Percentiles rank a stretch among this genome's conserved stretches.
Evolutionary conservation across 2,113 vertebrate genomes (phyloP).

Genomic region (Alligator sinensis): DNA sequence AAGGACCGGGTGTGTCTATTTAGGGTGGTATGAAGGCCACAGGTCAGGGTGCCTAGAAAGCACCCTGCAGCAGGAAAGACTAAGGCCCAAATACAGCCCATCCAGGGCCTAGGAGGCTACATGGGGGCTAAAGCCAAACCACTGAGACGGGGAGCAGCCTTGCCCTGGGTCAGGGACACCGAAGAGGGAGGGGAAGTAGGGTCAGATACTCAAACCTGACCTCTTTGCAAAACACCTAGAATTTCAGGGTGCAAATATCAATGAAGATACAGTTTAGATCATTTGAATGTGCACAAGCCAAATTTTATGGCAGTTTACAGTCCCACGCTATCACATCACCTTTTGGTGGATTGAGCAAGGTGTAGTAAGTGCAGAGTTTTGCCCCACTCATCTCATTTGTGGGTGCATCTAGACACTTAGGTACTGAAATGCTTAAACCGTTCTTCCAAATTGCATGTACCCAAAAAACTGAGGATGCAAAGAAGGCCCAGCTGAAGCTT

Average conservation of each 20-base stretch:
- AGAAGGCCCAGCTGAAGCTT: background rate
- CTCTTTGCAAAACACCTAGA: slow-evolving; percentile 43
- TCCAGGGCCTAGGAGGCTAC: too few relatives aligned
- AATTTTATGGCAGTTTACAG: background rate
- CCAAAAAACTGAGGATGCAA: background rate
- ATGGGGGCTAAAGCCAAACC: too few relatives aligned
- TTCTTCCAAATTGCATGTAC: background rate
- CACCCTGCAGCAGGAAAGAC: too few relatives aligned
- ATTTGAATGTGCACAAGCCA: slow-evolving; percentile 12
- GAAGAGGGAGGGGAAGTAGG: background rate
- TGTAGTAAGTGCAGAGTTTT: background rate
- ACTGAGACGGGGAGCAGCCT: too few relatives aligned
- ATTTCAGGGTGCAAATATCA: background rate
- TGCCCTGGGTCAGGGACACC: too few relatives aligned
- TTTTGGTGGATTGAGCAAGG: background rate
- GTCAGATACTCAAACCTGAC: slow-evolving; percentile 62
- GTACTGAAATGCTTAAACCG: background rate
- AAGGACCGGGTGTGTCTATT: too few relatives aligned
- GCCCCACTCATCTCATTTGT: background rate
- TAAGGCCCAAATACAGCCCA: too few relatives aligned
- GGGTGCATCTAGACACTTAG: background rate
- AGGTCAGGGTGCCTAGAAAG: too few relatives aligned
- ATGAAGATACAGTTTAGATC: background rate
- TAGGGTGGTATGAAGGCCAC: too few relatives aligned
- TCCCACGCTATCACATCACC: background rate